Evolutionary conservation across 2,113 vertebrate genomes (phyloP).

Genomic region (Calypte anna): DNA sequence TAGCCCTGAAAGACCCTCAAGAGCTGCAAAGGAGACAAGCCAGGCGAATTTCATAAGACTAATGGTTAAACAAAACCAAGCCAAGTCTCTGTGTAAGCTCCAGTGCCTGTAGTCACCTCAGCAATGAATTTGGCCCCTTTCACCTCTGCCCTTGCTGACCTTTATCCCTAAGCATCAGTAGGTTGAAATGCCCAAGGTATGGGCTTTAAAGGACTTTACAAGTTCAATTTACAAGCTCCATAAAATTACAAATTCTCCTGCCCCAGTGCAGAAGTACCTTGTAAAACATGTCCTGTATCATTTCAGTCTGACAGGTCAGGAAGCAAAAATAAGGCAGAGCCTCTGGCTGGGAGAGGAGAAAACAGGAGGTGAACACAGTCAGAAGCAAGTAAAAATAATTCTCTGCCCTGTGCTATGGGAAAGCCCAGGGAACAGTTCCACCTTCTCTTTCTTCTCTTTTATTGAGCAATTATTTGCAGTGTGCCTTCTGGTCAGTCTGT

Average conservation of each 20-base stretch:
- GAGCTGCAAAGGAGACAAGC: background rate
- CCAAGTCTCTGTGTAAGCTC: background rate
- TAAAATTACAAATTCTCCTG: conserved; percentile 64
- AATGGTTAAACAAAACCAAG: background rate
- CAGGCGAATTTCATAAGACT: background rate
- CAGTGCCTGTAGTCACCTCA: background rate
- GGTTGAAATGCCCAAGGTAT: conserved; percentile 49
- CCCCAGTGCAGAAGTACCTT: conserved; percentile 31
- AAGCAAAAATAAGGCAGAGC: conserved; percentile 16
- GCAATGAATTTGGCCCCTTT: background rate
- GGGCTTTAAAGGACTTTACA: conserved; percentile 64
- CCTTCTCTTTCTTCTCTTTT: background rate
- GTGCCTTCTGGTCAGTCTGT: background rate
- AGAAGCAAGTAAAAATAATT: background rate
- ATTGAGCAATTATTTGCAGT: background rate
- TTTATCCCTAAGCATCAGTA: conserved; percentile 38
- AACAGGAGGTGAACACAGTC: background rate
- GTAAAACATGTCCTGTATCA: conserved; percentile 51
- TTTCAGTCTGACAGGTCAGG: conserved; percentile 22
- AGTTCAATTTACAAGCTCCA: conserved; percentile 66
- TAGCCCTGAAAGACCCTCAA: background rate
- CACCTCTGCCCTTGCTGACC: conserved; percentile 8
- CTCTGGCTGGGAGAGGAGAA: background rate
- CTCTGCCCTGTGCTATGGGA: background rate
- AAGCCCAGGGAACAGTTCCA: background rate